Evolutionary conservation across 2,888 invertebrate species (phyloP).

Genomic region (Acronicta psi): DNA sequence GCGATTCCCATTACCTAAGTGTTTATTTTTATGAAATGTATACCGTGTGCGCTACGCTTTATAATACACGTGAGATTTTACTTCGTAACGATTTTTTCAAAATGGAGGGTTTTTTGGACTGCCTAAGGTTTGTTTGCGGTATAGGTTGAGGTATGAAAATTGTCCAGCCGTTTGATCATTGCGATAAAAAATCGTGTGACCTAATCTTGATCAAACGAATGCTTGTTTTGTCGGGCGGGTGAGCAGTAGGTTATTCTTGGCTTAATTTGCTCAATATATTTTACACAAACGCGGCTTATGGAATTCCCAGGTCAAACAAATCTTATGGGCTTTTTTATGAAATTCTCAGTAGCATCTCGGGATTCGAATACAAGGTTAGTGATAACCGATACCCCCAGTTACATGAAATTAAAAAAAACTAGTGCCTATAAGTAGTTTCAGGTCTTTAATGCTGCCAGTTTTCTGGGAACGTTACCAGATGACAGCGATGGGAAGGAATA

Average conservation of each 20-base stretch:
- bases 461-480: too few species aligned
- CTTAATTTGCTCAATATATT: too few species aligned
- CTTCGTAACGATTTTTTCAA: constrained; percentile 62
- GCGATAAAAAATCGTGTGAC: neutral
- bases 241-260: neutral
- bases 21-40: constrained; percentile 84
- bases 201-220: constrained; percentile 5
- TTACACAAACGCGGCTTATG: too few species aligned
- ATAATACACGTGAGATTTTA: constrained; percentile 71
- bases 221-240: neutral
- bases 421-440: too few species aligned
- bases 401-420: too few species aligned
- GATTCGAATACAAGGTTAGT: too few species aligned
- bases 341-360: too few species aligned
- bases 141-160: constrained; percentile 23
- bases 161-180: constrained; percentile 27
- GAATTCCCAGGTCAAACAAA: too few species aligned
- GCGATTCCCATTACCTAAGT: constrained; percentile 82
- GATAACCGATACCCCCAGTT: too few species aligned
- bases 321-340: too few species aligned
- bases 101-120: constrained; percentile 45
- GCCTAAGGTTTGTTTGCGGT: constrained; percentile 36
- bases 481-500: too few species aligned
- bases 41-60: constrained; percentile 67
- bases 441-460: too few species aligned